Conservation (phyloP, 2,888 invertebrate species). For the Heliconius sara region DNA sequence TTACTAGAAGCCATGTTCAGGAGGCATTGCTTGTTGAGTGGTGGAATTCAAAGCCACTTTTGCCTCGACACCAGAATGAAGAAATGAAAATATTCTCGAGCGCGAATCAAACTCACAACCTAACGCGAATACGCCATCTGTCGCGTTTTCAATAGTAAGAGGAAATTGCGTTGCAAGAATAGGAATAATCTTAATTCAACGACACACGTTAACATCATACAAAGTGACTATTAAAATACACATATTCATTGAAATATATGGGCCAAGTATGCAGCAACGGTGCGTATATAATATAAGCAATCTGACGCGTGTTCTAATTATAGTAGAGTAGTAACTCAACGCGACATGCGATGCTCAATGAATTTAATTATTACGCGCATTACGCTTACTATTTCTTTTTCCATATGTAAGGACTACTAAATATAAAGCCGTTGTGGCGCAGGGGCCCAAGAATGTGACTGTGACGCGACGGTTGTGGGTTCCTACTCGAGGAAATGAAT, state of each 20-base stretch:
- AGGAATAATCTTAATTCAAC: conserved; percentile 12
- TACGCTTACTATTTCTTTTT: conserved; percentile 38
- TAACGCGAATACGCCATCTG: no score
- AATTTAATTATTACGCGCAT: conserved; percentile 53
- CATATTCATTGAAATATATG: conserved; percentile 56
- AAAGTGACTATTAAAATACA: conserved; percentile 40
- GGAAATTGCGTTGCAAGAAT: conserved; percentile 17
- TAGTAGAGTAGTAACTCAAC: conserved; percentile 61
- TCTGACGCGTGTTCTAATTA: conserved; percentile 70
- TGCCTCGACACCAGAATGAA: no score
- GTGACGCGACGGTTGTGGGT: not conserved
- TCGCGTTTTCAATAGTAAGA: conserved; percentile 16
- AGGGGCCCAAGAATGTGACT: not conserved
- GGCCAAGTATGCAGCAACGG: conserved; percentile 69
- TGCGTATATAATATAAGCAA: conserved; percentile 61
- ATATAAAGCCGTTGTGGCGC: not conserved
- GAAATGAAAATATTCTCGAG: no score
- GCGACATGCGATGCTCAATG: conserved; percentile 61
- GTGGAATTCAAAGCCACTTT: no score
- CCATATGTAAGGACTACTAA: conserved; percentile 12
- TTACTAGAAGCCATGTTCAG: not conserved
- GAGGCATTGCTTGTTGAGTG: no score
- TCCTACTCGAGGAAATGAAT: no score
- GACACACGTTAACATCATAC: conserved; percentile 28
- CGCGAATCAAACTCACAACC: no score